Evolutionary conservation across 1,140 invertebrate genomes (phyloP), one percentile per base, ranked within the genome.

Genomic region (Trialeurodes vaporariorum): DNA sequence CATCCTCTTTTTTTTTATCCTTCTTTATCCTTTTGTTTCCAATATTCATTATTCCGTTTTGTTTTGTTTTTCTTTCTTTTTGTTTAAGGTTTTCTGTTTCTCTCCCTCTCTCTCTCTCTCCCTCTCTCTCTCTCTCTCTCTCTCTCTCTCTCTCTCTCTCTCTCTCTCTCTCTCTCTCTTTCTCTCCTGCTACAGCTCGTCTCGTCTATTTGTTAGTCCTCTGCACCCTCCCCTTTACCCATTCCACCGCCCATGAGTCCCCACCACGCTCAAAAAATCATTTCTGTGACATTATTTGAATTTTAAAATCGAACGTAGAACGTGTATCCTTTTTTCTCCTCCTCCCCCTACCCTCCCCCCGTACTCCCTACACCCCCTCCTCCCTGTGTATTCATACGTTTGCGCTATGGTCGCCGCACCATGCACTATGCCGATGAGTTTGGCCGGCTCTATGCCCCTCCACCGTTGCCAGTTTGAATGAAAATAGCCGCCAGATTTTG

Each of bases 181-280:
- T 27, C 25, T 63, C 61, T 63, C 27, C 61, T 63, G n/a, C 61
- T 63, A n/a, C 61, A 26, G n/a, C 61, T 63, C 61, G 25, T n/a
- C 61, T 25, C 27, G 25, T 63, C 27, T 27, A 26, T 63, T 17
- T 63, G 25, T 24, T 63, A n/a, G 25, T 25, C 27, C 25, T 13
- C 23, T 25, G 13, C 23, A 23, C 23, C 23, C 21, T 2, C 23
- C 27, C 2, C 23, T 63, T 24, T 24, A n/a, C 23, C 23, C 25
- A 9, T 13, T 61, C 13, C 13, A 23, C 13, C 13, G 22, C 59
- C 25, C 25, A 22, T 61, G 22, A 22, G 22, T 61, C 61, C 27
- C 27, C 61, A 49, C 34, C 17, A 5, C 34, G 34, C 34, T 9
- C 34, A 17, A 49, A 49, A 49, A 49, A 49, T 49, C 34, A 49